phyloP scores from a whole-genome alignment of 2,888 invertebrate species.

The Drosophila siamana region DNA sequence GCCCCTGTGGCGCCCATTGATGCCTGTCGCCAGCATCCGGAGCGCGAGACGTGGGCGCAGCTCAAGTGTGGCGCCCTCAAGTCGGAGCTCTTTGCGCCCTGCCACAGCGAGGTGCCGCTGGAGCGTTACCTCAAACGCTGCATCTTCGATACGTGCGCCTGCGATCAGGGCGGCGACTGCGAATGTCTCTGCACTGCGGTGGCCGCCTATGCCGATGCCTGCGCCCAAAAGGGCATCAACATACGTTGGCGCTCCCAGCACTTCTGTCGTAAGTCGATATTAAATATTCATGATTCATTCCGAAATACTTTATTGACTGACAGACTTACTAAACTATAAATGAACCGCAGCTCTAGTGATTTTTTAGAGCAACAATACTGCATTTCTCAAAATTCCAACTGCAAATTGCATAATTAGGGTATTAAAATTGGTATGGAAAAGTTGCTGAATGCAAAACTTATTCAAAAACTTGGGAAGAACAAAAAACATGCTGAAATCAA shows the following conservation, averaged over 20 bases:
- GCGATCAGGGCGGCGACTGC: constrained; percentile 95
- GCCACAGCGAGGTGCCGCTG: constrained; percentile 92
- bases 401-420: too few relatives aligned
- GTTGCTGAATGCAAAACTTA: too few relatives aligned
- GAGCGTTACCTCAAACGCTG: constrained; percentile 91
- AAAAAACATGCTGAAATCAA: too few relatives aligned
- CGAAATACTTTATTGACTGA: too few relatives aligned
- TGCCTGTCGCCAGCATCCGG: constrained; percentile 91
- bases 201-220: constrained; percentile 94
- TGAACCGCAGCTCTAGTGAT: too few relatives aligned
- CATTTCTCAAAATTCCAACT: too few relatives aligned
- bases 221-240: constrained; percentile 90
- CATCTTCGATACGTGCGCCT: constrained; percentile 94
- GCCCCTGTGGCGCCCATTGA: constrained; percentile 87
- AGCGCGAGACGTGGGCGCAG: constrained; percentile 92
- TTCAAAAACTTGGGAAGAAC: too few relatives aligned
- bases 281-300: too few relatives aligned
- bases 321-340: too few relatives aligned
- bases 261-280: constrained; percentile 94
- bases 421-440: too few relatives aligned
- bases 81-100: constrained; percentile 89
- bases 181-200: constrained; percentile 95
- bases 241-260: constrained; percentile 93
- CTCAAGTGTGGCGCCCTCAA: constrained; percentile 91
- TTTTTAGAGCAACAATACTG: too few relatives aligned